Conservation (phyloP, 92 coral and sea anemone genomes). For the Hydrozoanthus gracilis region DNA sequence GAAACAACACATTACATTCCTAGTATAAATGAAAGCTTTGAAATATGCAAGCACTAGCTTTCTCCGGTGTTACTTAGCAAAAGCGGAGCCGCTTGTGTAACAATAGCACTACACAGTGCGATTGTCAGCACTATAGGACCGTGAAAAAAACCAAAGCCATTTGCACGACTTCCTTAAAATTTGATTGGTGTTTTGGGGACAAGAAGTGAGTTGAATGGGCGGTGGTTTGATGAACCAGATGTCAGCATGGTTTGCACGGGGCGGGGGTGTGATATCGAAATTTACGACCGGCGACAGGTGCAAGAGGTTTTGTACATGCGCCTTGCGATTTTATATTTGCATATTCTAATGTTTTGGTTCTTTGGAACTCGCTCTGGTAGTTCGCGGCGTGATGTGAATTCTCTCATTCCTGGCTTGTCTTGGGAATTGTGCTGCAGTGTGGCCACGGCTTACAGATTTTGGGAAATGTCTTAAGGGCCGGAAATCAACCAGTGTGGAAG, state of each 20-base stretch:
- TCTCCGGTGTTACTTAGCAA: background rate
- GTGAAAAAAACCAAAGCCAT: background rate
- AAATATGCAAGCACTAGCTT: background rate
- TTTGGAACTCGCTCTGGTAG: slow-evolving; percentile 28
- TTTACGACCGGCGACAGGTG: slow-evolving; percentile 32
- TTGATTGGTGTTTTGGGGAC: slow-evolving; percentile 13
- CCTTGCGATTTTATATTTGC: slow-evolving; percentile 29
- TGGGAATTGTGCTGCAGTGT: background rate
- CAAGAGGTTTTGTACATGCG: slow-evolving; percentile 34
- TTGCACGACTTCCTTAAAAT: background rate
- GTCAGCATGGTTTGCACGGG: slow-evolving; percentile 1
- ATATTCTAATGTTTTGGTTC: slow-evolving; percentile 47
- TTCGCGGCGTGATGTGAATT: slow-evolving; percentile 32
- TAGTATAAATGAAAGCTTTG: background rate
- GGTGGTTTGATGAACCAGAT: slow-evolving; percentile 34
- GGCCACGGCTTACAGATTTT: background rate
- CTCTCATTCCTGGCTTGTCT: slow-evolving; percentile 16
- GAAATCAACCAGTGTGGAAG: background rate
- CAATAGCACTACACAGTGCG: background rate
- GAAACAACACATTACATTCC: background rate
- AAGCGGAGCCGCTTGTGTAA: background rate
- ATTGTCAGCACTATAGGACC: background rate
- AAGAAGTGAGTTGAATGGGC: slow-evolving; percentile 26
- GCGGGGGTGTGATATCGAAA: slow-evolving; percentile 42
- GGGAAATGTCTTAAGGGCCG: slow-evolving; percentile 20